Base-by-base conservation (phyloP, 1,140 invertebrate genomes). In the Brachionus calyciflorus region DNA sequence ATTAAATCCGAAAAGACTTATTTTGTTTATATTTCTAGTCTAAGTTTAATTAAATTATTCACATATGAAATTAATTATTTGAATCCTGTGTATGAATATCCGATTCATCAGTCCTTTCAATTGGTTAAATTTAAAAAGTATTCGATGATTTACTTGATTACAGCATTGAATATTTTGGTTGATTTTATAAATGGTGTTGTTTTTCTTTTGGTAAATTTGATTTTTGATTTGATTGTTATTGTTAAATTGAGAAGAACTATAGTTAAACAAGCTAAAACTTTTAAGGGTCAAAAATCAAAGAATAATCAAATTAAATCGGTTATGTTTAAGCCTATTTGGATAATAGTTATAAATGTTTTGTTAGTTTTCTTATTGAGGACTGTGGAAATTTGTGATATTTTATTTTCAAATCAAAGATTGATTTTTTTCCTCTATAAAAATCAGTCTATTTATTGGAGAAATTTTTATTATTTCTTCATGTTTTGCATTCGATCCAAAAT, bases 11-110 rank as follows among this genome's bases (percentile, higher is more conserved):
- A 14, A 26, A 30, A 55, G 33, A 55, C n/a, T 55, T 1, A 28
- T 55, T 14, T 3, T 12, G 14, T 10, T 2, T 30, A 7, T 30
- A 14, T 30, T 55, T 28, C 33, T 12, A 12, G 33, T 28, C 33
- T 55, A 12, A 55, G 51, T 14, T 55, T 55, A 28, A 55, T 55
- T 14, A 55, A 55, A 26, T 55, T 55, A 55, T 55, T 55, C 17
- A 30, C 51, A 28, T 55, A 55, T 10, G 51, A 55, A 55, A 55
- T 55, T 26, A 55, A 55, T 55, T 55, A 12, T 55, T 30, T 51
- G 24, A n/a, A n/a, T n/a, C n/a, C n/a, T n/a, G n/a, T n/a, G n/a
- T n/a, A n/a, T n/a, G n/a, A n/a, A n/a, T n/a, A n/a, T n/a, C n/a
- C n/a, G n/a, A n/a, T n/a, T n/a, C n/a, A n/a, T n/a, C n/a, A n/a